Evolutionary conservation across 2,113 vertebrate genomes (phyloP).

Genomic region (Mus musculus): GRCm39 chr2:144605501-144606000

Average conservation of each 20-base stretch:
- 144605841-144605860: not conserved
- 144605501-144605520: slow-evolving; percentile 31
- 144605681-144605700: not conserved
- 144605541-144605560: not conserved
- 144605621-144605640: not conserved
- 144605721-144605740: slow-evolving; percentile 10
- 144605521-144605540: not conserved
- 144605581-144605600: not conserved
- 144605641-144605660: not conserved
- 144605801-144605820: not conserved
- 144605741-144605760: not conserved
- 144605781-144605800: not conserved
- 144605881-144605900: not conserved
- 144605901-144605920: not conserved
- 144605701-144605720: not conserved
- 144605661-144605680: not conserved
- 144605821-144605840: not conserved
- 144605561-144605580: slow-evolving; percentile 6
- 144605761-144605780: not conserved
- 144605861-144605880: not conserved
- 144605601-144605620: not conserved
- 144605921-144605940: not conserved
- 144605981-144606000: not conserved
- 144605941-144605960: not conserved
- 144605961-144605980: not conserved